Conservation (phyloP, 2,113 vertebrate genomes). For the Dipodomys stephensi region DNA sequence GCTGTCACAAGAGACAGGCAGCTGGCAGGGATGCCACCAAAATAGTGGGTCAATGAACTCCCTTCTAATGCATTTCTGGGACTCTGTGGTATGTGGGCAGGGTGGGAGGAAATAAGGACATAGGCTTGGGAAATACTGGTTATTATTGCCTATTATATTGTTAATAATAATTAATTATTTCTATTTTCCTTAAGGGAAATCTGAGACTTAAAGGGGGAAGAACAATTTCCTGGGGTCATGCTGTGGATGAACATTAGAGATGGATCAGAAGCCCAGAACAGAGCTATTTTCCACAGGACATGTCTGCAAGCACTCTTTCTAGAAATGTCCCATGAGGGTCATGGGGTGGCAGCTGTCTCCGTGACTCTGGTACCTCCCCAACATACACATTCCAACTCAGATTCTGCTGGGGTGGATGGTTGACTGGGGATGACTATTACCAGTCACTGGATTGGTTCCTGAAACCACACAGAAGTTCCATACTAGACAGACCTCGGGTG, state of each 20-base stretch:
- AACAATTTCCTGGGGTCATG: background rate
- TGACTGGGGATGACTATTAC: background rate
- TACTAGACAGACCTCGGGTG: accelerated
- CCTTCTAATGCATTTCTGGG: background rate
- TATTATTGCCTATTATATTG: background rate
- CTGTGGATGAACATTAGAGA: background rate
- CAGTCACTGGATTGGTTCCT: background rate
- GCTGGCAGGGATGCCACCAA: background rate
- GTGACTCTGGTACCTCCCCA: accelerated
- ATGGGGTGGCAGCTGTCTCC: background rate
- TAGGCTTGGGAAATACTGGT: background rate
- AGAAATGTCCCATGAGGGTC: background rate
- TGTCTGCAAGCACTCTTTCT: background rate
- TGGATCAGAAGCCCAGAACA: background rate
- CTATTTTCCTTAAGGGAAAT: background rate
- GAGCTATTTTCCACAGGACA: background rate
- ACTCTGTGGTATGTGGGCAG: background rate
- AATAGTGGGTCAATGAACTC: background rate
- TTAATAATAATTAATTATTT: background rate
- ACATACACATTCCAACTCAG: background rate
- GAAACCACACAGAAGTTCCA: accelerated
- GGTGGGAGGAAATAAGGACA: background rate
- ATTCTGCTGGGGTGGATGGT: background rate
- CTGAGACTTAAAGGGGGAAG: background rate
- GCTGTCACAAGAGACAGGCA: background rate